Evolutionary conservation across 2,113 vertebrate genomes (phyloP), one percentile per base, ranked within the genome.

Genomic region (Eurystomus gularis): DNA sequence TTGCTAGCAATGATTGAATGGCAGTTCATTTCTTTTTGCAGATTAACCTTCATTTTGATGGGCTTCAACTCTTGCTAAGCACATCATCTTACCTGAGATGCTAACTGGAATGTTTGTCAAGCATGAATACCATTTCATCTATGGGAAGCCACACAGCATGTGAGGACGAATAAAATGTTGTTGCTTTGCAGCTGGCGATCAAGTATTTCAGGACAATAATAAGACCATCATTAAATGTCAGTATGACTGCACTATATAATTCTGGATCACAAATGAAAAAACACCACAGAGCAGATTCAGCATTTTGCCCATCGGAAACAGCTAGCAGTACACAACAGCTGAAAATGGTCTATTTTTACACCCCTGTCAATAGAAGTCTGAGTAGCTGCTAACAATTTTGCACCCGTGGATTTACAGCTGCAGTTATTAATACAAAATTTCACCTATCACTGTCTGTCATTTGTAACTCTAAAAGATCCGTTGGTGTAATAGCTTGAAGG

Each of bases 271-370:
- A 91, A 93, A 90, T 75, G 6, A 77, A 83, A 90, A 86, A 64
- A 1, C 31, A 23, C 14, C 68, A 70, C 61, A 84, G 64, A 96
- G 90, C 87, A 86, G 29, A 88, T 89, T 96, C 93, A 93, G 92
- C 93, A 46, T 73, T 93, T 96, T 90, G 65, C 77, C 94, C 29
- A 31, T 88, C 21, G 10, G 93, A 97, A 97, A 82, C 69, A 95
- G 64, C 69, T 75, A 88, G 66, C 82, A 88, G 60, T 75, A 96
- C 73, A 94, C 72, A 92, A 78, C 82, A 95, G 90, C 86, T 92
- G 92, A 90, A 91, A 90, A 91, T 72, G 60, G 18, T 83, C 93
- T 97, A 95, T 97, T 96, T 97, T 97, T 96, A 90, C 31, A 79
- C 84, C 39, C 57, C 68, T 81, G 75, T 94, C 95, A 95, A 96